Evolutionary conservation across 2,113 vertebrate species (phyloP).

Genomic region (Eulemur macaco): DNA sequence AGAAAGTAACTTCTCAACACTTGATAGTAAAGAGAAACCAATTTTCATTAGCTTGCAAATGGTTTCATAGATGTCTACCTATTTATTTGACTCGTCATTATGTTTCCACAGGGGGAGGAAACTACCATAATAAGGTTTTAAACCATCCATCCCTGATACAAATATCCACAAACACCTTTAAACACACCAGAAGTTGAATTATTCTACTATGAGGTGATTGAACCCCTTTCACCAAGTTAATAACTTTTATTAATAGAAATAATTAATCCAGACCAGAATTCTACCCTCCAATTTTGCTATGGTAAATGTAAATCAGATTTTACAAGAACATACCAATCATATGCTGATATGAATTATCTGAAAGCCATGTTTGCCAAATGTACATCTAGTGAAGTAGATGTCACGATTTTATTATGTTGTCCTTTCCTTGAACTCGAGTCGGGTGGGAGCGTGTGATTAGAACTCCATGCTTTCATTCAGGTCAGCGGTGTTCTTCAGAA

Average conservation of each 20-base stretch:
- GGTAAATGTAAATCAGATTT: not conserved
- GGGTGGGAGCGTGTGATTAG: slow-evolving; percentile 32
- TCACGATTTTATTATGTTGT: slow-evolving; percentile 33
- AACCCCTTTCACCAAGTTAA: slow-evolving; percentile 13
- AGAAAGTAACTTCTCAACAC: not conserved
- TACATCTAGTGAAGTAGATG: not conserved
- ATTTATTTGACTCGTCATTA: not conserved
- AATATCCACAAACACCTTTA: slow-evolving; percentile 10
- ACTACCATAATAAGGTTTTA: not conserved
- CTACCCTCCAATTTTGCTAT: slow-evolving; percentile 27
- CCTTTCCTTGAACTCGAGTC: slow-evolving; percentile 61
- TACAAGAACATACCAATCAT: not conserved
- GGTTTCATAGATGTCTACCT: not conserved
- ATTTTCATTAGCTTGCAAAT: not conserved
- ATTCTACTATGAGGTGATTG: not conserved
- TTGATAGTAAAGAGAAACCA: not conserved
- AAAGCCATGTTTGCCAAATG: slow-evolving; percentile 30
- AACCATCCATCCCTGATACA: not conserved
- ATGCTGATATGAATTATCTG: not conserved
- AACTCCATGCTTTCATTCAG: slow-evolving; percentile 26
- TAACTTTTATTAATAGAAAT: slow-evolving; percentile 42
- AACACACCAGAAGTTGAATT: slow-evolving; percentile 32
- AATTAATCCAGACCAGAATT: slow-evolving; percentile 12
- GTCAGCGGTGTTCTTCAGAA: slow-evolving; percentile 20
- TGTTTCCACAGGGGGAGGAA: not conserved